phyloP scores from a whole-genome alignment of 2,797 vertebrate species.

The Takifugu rubripes region DNA sequence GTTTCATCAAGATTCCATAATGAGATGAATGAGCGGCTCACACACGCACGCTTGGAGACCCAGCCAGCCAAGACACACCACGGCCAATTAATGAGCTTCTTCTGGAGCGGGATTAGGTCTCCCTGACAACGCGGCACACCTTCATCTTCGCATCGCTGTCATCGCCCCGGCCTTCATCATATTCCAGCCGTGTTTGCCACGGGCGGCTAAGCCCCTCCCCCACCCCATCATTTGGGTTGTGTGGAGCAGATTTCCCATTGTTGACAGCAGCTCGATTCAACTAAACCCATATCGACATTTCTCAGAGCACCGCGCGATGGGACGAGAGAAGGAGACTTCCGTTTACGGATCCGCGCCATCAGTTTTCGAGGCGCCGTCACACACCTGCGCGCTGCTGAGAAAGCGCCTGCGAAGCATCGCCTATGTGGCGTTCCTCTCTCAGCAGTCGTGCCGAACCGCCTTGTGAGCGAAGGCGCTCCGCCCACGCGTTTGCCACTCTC shows the following conservation, averaged over 20 bases:
- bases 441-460: too few species aligned
- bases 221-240: conserved; percentile 16
- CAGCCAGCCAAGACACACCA: conserved; percentile 28
- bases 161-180: conserved; percentile 40
- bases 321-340: conserved; percentile 15
- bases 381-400: neutral
- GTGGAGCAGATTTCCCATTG: conserved; percentile 11
- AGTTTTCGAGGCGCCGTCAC: neutral
- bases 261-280: conserved; percentile 29
- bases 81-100: conserved; percentile 67
- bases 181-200: conserved; percentile 40
- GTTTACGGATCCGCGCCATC: conserved; percentile 24
- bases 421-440: conserved; percentile 10
- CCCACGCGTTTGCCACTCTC: conserved; percentile 6
- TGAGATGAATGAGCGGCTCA: conserved; percentile 19
- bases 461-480: conserved; percentile 18
- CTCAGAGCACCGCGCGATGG: conserved; percentile 22
- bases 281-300: conserved; percentile 32
- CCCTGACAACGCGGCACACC: conserved; percentile 64
- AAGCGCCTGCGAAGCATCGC: neutral
- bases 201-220: neutral
- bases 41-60: conserved; percentile 8
- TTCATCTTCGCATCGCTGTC: conserved; percentile 52
- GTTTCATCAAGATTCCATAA: conserved; percentile 15
- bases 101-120: conserved; percentile 40